A percentile compares a stretch with the other conserved stretches of the same genome.
Evolutionary conservation across 2,888 invertebrate genomes (phyloP).

Genomic region (Julus scandinavius): DNA sequence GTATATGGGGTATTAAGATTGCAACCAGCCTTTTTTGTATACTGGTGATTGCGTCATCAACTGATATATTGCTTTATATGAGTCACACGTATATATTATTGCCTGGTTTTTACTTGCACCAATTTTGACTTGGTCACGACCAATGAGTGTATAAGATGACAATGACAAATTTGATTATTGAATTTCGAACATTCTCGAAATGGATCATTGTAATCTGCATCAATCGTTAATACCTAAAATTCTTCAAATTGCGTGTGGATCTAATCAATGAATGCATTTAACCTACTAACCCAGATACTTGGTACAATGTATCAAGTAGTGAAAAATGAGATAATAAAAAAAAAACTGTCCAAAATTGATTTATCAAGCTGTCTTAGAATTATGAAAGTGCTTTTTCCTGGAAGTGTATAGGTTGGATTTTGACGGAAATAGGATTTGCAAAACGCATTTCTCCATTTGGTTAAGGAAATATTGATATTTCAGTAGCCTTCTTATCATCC

Average conservation of each 20-base stretch:
- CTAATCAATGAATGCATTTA: background rate
- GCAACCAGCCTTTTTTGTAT: background rate
- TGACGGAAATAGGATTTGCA: background rate
- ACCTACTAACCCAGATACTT: background rate
- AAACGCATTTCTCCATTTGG: background rate
- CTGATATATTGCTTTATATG: background rate
- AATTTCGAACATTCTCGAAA: background rate
- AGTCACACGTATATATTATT: background rate
- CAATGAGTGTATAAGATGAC: background rate
- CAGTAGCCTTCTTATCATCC: background rate
- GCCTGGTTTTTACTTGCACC: background rate
- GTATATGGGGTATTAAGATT: background rate
- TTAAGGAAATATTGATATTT: conserved; percentile 36
- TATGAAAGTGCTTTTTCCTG: background rate
- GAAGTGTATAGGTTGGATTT: background rate
- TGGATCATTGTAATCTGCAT: no score
- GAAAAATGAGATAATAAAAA: background rate
- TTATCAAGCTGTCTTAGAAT: background rate
- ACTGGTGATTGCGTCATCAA: background rate
- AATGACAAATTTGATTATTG: background rate
- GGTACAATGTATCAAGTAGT: background rate
- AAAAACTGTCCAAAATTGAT: background rate
- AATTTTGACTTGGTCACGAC: background rate
- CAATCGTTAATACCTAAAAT: background rate
- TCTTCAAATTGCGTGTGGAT: background rate